These are phyloP conservation scores for Oryzaephilus surinamensis DNA, from an alignment of 1,140 invertebrate genomes.

Conservation along the genomic window DNA sequence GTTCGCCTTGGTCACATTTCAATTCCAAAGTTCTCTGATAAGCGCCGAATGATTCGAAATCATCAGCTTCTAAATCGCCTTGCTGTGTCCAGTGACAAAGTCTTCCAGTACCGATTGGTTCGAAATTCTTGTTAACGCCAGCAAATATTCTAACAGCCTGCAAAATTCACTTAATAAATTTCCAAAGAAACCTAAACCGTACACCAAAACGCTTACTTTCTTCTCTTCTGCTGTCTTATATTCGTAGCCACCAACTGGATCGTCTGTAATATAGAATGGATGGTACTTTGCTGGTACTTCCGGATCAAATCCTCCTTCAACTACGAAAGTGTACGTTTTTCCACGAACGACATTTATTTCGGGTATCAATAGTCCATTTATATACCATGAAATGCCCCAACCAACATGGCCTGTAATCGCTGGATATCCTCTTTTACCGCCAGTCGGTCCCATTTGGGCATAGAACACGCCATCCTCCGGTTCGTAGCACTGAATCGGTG, in stretches of 20 bases:
- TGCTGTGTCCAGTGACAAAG: slow-evolving; percentile 80
- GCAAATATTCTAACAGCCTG: slow-evolving; percentile 74
- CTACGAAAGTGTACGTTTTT: slow-evolving; percentile 80
- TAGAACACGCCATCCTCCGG: slow-evolving; percentile 84
- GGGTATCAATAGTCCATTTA: slow-evolving; percentile 87
- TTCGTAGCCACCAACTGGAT: slow-evolving; percentile 79
- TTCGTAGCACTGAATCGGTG: slow-evolving; percentile 77
- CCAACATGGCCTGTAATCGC: slow-evolving; percentile 88
- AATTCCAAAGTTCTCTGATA: slow-evolving; percentile 76
- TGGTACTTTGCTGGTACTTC: slow-evolving; percentile 75
- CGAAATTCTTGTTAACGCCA: slow-evolving; percentile 57
- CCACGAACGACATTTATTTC: slow-evolving; percentile 87
- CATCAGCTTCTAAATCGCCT: slow-evolving; percentile 57
- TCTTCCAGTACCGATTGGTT: slow-evolving; percentile 64
- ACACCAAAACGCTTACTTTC: slow-evolving; percentile 46
- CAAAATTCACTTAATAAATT: slow-evolving; percentile 9
- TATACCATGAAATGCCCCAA: slow-evolving; percentile 92
- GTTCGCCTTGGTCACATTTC: slow-evolving; percentile 71
- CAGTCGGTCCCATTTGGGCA: slow-evolving; percentile 83
- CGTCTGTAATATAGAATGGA: slow-evolving; percentile 92
- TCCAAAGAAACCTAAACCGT: background rate
- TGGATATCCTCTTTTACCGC: slow-evolving; percentile 74
- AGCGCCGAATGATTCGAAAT: slow-evolving; percentile 76
- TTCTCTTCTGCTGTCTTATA: slow-evolving; percentile 76
- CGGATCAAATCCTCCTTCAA: slow-evolving; percentile 75